Conservation (phyloP, 1,140 invertebrate genomes). For the Drosophila kurseongensis region DNA sequence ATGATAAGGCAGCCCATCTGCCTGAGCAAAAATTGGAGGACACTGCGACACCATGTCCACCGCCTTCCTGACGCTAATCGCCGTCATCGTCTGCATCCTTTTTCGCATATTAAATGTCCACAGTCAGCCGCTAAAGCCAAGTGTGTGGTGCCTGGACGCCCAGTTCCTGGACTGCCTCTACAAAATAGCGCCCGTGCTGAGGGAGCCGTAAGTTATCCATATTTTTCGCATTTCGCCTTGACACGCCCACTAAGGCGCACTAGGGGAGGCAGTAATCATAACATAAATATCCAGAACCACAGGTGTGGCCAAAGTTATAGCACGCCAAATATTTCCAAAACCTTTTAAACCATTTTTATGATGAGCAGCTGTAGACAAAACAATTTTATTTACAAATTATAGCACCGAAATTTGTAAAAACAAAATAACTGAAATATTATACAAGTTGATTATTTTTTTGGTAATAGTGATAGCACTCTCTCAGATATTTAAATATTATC, state of each 20-base stretch:
- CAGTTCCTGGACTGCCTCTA: constrained; percentile 91
- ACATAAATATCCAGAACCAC: constrained; percentile 11
- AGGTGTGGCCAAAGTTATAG: constrained; percentile 9
- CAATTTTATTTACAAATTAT: no score
- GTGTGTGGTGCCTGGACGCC: constrained; percentile 90
- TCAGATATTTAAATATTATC: no score
- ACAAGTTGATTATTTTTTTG: no score
- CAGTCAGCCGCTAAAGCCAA: constrained; percentile 90
- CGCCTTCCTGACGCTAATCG: constrained; percentile 89
- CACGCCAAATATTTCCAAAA: no score
- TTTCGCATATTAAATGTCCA: constrained; percentile 93
- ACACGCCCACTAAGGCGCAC: constrained; percentile 10
- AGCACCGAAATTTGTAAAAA: no score
- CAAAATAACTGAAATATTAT: no score
- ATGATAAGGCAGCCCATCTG: constrained; percentile 26
- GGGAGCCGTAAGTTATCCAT: constrained; percentile 90
- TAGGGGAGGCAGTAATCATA: constrained; percentile 8
- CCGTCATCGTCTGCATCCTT: constrained; percentile 91
- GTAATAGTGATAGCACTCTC: no score
- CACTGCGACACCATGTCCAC: constrained; percentile 87
- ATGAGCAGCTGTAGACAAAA: no score
- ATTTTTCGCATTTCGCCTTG: neutral
- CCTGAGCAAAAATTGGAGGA: constrained; percentile 13
- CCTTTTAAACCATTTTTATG: no score
- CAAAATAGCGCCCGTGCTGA: constrained; percentile 90